Conservation (phyloP, 2,888 invertebrate species). For the Gryllus longicercus region DNA sequence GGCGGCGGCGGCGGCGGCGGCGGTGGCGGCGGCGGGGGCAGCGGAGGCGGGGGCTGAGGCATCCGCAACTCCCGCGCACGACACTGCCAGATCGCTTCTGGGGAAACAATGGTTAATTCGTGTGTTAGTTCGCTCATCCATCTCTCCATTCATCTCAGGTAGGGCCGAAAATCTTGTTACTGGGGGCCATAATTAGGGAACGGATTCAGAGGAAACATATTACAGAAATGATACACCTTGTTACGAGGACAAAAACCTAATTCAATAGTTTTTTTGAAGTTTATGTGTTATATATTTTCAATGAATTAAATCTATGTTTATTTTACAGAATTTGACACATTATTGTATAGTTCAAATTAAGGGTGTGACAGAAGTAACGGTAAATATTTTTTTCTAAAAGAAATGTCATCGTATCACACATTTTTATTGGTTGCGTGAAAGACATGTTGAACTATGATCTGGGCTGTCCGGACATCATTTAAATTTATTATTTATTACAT, state of each 20-base stretch:
- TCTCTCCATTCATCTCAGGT: background rate
- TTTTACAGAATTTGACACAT: background rate
- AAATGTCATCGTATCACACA: too few relatives aligned
- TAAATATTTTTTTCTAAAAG: too few relatives aligned
- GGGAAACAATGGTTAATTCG: background rate
- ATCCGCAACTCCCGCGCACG: background rate
- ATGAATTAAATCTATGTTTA: background rate
- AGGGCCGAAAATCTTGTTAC: background rate
- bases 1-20: background rate
- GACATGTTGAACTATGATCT: too few relatives aligned
- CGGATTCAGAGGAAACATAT: background rate
- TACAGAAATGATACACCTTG: background rate
- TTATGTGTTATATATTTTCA: background rate
- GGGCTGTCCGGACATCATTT: too few relatives aligned
- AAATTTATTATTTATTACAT: too few relatives aligned
- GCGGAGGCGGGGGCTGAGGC: slow-evolving; percentile 4
- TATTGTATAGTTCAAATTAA: background rate
- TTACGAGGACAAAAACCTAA: background rate
- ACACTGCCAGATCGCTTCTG: background rate
- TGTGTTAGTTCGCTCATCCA: background rate
- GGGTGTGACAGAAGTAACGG: too few relatives aligned
- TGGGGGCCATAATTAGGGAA: too few relatives aligned
- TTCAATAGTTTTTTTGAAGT: background rate
- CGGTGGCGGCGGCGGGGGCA: background rate
- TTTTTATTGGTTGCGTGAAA: too few relatives aligned